A percentile compares a stretch with the other conserved stretches of the same genome.
Conservation (phyloP, 2,797 vertebrate genomes). For the Loriculus beryllinus region DNA sequence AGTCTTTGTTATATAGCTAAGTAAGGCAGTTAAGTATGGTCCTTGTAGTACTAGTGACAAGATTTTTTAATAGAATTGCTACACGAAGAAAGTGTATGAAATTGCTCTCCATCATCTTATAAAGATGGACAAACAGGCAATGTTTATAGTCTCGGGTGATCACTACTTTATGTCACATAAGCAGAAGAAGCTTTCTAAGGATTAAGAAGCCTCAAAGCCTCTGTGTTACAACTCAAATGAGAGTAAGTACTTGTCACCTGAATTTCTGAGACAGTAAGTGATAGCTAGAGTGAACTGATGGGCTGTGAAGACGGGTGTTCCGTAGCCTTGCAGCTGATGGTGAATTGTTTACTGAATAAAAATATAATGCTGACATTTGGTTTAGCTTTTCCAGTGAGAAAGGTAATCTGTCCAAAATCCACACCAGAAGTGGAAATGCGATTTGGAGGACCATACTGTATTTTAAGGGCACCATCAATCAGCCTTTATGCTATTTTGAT, state of each 20-base stretch:
- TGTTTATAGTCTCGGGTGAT: background rate
- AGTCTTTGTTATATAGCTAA: background rate
- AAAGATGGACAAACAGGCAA: background rate
- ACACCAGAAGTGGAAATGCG: background rate
- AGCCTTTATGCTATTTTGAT: slow-evolving; percentile 12
- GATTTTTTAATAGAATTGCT: background rate
- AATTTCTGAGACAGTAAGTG: background rate
- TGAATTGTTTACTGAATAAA: background rate
- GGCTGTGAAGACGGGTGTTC: background rate
- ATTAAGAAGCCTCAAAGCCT: background rate
- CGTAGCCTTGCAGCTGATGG: background rate
- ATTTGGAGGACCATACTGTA: background rate
- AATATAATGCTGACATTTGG: background rate
- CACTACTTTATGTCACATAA: background rate
- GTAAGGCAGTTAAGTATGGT: background rate
- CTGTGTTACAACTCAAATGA: background rate
- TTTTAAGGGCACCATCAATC: slow-evolving; percentile 1
- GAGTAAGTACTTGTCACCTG: background rate
- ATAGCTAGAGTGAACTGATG: background rate
- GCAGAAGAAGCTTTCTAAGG: slow-evolving; percentile 17
- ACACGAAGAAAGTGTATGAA: background rate
- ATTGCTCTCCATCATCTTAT: background rate
- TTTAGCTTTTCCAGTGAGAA: background rate
- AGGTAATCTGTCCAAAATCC: background rate
- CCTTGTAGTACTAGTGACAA: background rate